phyloP scores from a whole-genome alignment of 2,797 vertebrate genomes.

The Staurois parvus region DNA sequence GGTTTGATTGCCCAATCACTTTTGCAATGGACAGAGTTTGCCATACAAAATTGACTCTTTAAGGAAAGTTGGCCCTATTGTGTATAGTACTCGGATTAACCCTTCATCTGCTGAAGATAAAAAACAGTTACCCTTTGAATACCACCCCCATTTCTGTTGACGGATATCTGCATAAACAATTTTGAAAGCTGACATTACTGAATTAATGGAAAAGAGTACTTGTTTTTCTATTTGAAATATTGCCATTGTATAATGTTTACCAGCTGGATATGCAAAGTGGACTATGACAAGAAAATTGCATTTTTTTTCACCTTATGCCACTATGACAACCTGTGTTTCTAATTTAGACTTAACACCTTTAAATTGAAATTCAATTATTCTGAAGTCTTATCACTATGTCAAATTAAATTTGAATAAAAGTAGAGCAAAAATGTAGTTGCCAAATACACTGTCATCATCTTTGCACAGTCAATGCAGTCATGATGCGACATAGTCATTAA shows the following conservation, averaged over 20 bases:
- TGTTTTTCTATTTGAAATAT: not conserved
- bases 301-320: not conserved
- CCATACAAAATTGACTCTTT: not conserved
- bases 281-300: slow-evolving; percentile 6
- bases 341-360: not conserved
- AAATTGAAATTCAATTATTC: slow-evolving; percentile 6
- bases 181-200: not conserved
- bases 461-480: not conserved
- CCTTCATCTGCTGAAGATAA: too few relatives aligned
- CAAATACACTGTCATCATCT: not conserved
- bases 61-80: too few relatives aligned
- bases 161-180: not conserved
- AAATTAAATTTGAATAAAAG: not conserved
- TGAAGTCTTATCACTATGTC: slow-evolving; percentile 12
- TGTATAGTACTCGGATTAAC: too few relatives aligned
- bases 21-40: not conserved
- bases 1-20: not conserved
- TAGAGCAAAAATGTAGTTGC: not conserved
- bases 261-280: not conserved
- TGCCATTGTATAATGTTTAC: not conserved
- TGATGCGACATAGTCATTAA: not conserved
- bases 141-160: not conserved
- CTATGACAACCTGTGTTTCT: slow-evolving; percentile 2
- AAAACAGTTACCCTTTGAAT: not conserved
- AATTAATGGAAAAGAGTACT: not conserved